Conservation (phyloP, 2,888 invertebrate genomes). For the Aethes cnicana region DNA sequence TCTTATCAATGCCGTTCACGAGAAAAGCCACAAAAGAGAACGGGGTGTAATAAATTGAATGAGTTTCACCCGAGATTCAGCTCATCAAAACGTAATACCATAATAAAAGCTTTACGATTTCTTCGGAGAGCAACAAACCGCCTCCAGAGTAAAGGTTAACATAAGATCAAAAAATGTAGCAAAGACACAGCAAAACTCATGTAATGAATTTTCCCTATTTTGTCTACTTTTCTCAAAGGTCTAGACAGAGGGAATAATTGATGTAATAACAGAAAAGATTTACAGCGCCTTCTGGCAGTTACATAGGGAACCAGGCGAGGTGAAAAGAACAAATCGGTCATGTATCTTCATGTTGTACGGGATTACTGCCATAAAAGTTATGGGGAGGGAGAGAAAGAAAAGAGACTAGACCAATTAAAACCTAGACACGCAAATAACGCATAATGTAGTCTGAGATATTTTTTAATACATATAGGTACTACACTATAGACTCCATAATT, state of each 20-base stretch:
- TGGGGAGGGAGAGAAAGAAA: constrained; percentile 38
- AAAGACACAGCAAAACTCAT: constrained; percentile 15
- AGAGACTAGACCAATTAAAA: constrained; percentile 36
- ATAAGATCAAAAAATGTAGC: constrained; percentile 12
- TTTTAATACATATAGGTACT: too few relatives aligned
- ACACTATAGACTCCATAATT: too few relatives aligned
- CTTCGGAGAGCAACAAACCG: constrained; percentile 1
- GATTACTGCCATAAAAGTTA: constrained; percentile 45
- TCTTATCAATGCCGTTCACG: too few relatives aligned
- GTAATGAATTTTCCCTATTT: constrained; percentile 35
- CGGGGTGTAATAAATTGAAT: not conserved
- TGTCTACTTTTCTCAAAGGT: constrained; percentile 35
- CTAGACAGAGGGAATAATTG: constrained; percentile 60
- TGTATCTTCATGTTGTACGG: constrained; percentile 42
- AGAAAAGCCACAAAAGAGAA: not conserved
- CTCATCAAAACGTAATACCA: not conserved
- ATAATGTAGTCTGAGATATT: too few relatives aligned
- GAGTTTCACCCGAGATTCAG: not conserved
- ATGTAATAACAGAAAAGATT: constrained; percentile 49
- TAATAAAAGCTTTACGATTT: constrained; percentile 1
- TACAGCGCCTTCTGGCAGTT: constrained; percentile 43
- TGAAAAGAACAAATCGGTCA: constrained; percentile 50
- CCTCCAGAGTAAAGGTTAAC: constrained; percentile 16
- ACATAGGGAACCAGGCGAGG: constrained; percentile 50
- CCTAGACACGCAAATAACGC: constrained; percentile 3